Evolutionary conservation across 2,797 vertebrate genomes (phyloP).

Genomic region (Xerus rutilus): DNA sequence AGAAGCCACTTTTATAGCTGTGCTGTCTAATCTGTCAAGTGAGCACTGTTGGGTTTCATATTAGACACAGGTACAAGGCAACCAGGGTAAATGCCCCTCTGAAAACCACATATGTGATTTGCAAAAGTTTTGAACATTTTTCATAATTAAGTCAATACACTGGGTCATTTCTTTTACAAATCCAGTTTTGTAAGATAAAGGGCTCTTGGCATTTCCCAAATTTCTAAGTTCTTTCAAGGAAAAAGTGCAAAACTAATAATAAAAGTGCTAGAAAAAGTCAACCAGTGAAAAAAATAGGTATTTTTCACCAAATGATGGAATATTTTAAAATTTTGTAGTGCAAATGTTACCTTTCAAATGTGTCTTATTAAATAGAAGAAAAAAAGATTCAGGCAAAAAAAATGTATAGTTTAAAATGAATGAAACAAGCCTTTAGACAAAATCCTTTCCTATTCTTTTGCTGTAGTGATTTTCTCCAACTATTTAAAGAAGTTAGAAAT

Average conservation of each 20-base stretch:
- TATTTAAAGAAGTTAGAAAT: conserved; percentile 16
- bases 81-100: background rate
- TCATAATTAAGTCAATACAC: background rate
- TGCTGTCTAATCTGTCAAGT: background rate
- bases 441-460: conserved; percentile 9
- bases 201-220: background rate
- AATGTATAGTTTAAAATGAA: background rate
- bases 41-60: background rate
- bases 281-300: background rate
- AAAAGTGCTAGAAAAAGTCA: background rate
- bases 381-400: background rate
- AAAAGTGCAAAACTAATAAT: conserved; percentile 15
- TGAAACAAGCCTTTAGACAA: background rate
- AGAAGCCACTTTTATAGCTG: conserved; percentile 9
- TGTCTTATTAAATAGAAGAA: background rate
- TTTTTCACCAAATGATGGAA: background rate
- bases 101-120: conserved; percentile 13
- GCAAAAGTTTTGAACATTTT: conserved; percentile 9
- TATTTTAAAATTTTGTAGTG: conserved; percentile 37
- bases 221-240: background rate
- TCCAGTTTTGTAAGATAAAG: background rate
- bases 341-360: conserved; percentile 5
- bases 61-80: background rate
- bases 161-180: background rate
- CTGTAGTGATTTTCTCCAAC: background rate